A percentile compares a stretch with the other conserved stretches of the same genome.
Conservation (phyloP, 2,888 invertebrate genomes). For the Trissolcus japonicus region DNA sequence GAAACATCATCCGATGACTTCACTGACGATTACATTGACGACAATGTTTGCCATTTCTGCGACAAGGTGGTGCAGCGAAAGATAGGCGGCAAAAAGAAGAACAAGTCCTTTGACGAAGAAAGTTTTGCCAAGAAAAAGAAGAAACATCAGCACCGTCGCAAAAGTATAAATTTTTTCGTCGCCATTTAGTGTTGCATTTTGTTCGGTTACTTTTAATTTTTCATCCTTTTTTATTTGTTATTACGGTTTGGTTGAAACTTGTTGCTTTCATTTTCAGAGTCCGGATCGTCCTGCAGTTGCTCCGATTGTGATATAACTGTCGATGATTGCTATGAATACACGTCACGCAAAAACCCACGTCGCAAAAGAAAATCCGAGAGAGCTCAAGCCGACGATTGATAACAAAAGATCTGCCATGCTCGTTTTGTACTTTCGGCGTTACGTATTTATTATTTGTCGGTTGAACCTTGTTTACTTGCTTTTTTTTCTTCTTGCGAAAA, state of each 20-base stretch:
- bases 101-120: slow-evolving; percentile 1
- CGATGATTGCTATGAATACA: slow-evolving; percentile 35
- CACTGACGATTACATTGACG: slow-evolving; percentile 22
- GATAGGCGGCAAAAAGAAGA: slow-evolving; percentile 34
- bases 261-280: slow-evolving; percentile 18
- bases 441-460: background rate
- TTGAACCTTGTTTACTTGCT: background rate
- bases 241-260: background rate
- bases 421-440: background rate
- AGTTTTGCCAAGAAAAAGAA: slow-evolving; percentile 22
- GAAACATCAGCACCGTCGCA: slow-evolving; percentile 25
- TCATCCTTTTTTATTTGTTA: no score
- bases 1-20: slow-evolving; percentile 11
- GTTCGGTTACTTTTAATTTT: no score
- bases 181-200: no score
- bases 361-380: slow-evolving; percentile 4
- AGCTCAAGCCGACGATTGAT: no score
- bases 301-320: slow-evolving; percentile 30
- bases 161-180: slow-evolving; percentile 6
- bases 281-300: slow-evolving; percentile 18
- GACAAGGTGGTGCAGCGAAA: slow-evolving; percentile 23
- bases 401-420: background rate
- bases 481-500: background rate
- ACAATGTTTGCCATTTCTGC: slow-evolving; percentile 23
- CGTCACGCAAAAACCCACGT: slow-evolving; percentile 36